A percentile compares a stretch with the other conserved stretches of the same genome.
Evolutionary conservation across 92 coral and sea anemone species (phyloP).

Genomic region (Siderastrea radians): DNA sequence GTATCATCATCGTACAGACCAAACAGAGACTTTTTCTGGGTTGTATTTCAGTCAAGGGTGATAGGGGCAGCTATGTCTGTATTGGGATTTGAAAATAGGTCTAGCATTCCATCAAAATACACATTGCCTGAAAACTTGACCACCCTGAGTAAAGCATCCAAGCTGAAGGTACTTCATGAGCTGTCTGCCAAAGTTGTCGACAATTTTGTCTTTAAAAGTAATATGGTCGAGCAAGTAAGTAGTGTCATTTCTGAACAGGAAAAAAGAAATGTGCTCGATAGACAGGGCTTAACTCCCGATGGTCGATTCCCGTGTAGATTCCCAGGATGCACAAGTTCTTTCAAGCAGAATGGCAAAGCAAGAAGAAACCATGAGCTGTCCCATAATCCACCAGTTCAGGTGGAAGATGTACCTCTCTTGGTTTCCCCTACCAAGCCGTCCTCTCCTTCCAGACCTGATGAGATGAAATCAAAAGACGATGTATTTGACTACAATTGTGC

Average conservation of each 20-base stretch:
- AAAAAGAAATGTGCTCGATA: constrained; percentile 14
- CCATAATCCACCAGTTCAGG: constrained; percentile 63
- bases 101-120: constrained; percentile 3
- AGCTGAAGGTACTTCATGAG: constrained; percentile 20
- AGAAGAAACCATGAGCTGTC: constrained; percentile 69
- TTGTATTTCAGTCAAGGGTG: constrained; percentile 34
- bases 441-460: constrained; percentile 7
- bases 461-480: constrained; percentile 55
- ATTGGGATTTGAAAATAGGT: constrained; percentile 24
- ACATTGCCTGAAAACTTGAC: constrained; percentile 29
- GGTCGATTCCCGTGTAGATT: constrained; percentile 77
- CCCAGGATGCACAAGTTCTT: constrained; percentile 63
- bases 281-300: constrained; percentile 56
- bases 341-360: constrained; percentile 69
- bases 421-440: background rate
- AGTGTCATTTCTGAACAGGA: constrained; percentile 32
- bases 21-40: constrained; percentile 41
- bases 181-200: constrained; percentile 50
- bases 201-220: constrained; percentile 13
- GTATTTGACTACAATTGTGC: constrained; percentile 68
- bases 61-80: constrained; percentile 38
- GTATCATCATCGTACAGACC: constrained; percentile 43
- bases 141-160: background rate
- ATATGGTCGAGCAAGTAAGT: constrained; percentile 1
- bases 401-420: background rate